phyloP scores from a whole-genome alignment of 2,888 invertebrate species.

The Heteromyza rotundicornis region DNA sequence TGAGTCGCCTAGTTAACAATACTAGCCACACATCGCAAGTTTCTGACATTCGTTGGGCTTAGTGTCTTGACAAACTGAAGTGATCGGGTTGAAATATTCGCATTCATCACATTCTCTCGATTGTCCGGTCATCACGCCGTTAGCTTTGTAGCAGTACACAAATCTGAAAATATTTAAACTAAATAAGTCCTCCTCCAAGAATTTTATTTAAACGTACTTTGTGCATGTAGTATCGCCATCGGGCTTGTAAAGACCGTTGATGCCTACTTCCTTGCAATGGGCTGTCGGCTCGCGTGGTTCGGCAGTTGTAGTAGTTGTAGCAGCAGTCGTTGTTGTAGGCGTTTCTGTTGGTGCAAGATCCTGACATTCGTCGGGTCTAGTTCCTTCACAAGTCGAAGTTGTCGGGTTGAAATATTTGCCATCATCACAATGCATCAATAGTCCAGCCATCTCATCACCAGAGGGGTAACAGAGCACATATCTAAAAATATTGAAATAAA shows the following conservation, averaged over 20 bases:
- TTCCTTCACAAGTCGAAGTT: no score
- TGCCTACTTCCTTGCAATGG: constrained; percentile 26
- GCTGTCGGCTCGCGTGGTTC: constrained; percentile 22
- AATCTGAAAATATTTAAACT: background rate
- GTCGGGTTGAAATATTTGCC: no score
- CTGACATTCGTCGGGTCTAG: no score
- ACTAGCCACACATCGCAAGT: background rate
- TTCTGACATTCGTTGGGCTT: constrained; percentile 16
- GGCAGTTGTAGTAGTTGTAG: no score
- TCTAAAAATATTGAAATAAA: no score
- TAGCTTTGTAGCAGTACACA: constrained; percentile 4
- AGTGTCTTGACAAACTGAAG: background rate
- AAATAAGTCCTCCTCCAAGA: background rate
- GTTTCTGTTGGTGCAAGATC: no score
- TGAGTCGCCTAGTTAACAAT: background rate
- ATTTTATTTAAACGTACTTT: no score
- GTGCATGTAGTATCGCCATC: constrained; percentile 33
- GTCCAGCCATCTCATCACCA: no score
- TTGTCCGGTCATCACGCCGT: background rate
- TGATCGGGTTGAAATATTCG: constrained; percentile 7
- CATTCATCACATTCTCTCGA: background rate
- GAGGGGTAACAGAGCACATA: no score
- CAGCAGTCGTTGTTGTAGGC: background rate
- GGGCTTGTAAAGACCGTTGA: constrained; percentile 19
- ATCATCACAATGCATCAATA: no score